These are phyloP conservation scores for Pao palembangensis DNA, from an alignment of 2,113 vertebrate species.

Conservation along the genomic window DNA sequence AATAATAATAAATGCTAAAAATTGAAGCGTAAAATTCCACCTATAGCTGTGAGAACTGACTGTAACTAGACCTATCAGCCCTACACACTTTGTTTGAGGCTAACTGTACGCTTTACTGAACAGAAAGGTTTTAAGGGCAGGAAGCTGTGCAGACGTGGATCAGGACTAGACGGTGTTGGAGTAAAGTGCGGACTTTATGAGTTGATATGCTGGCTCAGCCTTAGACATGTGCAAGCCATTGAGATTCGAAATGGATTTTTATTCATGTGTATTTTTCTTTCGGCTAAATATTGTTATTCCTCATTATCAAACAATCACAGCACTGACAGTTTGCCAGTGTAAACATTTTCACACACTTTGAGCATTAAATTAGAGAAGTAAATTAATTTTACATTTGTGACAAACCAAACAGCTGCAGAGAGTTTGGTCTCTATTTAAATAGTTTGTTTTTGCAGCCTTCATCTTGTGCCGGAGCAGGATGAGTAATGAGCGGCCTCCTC, in stretches of 20 bases:
- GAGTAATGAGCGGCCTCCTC: background rate
- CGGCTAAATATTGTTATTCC: background rate
- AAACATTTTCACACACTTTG: conserved; percentile 20
- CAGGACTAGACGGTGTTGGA: no score
- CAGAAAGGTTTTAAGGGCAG: no score
- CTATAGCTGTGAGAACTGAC: no score
- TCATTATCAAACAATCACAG: conserved; percentile 31
- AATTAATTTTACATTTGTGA: background rate
- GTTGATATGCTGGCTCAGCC: no score
- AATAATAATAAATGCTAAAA: no score
- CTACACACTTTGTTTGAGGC: no score
- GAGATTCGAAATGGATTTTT: background rate
- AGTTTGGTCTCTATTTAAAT: conserved; percentile 25
- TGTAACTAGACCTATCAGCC: no score
- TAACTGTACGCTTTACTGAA: no score
- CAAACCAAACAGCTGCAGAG: conserved; percentile 24
- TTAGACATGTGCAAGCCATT: no score
- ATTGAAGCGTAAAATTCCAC: no score
- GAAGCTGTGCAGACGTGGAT: no score
- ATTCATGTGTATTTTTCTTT: background rate
- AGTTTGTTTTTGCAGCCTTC: conserved; percentile 19
- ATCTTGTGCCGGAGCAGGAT: conserved; percentile 36
- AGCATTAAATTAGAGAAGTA: conserved; percentile 29
- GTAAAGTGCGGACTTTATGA: no score
- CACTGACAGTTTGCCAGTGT: conserved; percentile 32